Conservation (phyloP, 2,113 vertebrate genomes). For the Siniperca chuatsi region DNA sequence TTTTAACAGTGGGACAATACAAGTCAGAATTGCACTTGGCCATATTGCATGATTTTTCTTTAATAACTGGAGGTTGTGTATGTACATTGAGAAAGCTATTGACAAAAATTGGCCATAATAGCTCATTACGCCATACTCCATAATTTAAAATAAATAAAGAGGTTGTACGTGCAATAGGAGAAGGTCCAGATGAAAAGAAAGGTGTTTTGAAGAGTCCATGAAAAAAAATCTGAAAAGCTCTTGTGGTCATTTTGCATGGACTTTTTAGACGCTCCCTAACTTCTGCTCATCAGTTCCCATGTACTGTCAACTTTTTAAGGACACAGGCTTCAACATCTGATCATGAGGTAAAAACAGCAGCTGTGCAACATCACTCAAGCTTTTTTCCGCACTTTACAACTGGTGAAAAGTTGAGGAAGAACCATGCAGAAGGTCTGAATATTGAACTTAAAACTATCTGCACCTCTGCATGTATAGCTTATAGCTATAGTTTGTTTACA, state of each 20-base stretch:
- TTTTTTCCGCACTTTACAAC: not conserved
- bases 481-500: not conserved
- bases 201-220: not conserved
- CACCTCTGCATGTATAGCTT: not conserved
- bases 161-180: not conserved
- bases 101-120: not conserved
- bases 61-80: too few species aligned
- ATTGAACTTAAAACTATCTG: not conserved
- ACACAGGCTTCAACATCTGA: not conserved
- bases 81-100: not conserved
- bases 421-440: not conserved
- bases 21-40: too few species aligned
- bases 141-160: not conserved
- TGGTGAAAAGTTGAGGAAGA: not conserved
- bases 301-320: too few species aligned
- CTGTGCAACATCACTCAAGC: not conserved
- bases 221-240: too few species aligned
- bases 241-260: too few species aligned
- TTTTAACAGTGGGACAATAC: too few species aligned
- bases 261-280: not conserved
- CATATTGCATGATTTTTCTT: too few species aligned
- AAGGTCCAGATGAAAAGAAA: not conserved
- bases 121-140: too few species aligned
- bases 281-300: not conserved
- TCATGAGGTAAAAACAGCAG: not conserved